Base-by-base conservation (phyloP, 2,888 invertebrate genomes). In the Cartodere bifasciata region DNA sequence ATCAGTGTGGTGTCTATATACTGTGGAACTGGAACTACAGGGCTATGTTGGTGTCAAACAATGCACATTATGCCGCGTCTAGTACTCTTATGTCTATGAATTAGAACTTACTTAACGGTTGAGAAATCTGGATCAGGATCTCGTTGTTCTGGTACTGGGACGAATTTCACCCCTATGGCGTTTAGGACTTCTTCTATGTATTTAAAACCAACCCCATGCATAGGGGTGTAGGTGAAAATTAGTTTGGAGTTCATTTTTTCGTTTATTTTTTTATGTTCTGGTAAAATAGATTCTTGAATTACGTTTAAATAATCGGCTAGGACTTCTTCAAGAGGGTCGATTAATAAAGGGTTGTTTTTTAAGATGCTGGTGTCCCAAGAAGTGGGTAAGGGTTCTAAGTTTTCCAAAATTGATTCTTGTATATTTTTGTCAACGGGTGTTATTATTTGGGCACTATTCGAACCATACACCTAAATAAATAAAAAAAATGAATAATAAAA, bases 91-190 rank as follows among this genome's bases (percentile, higher is more conserved):
- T n/a, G n/a, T n/a, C n/a, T n/a, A n/a, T n/a, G n/a, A n/a, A n/a
- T n/a, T n/a, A n/a, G n/a, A 10, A 37, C 48, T 47, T 48, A 59
- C 60, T 75, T 76, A 1, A 98, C 95, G 0, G 98, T 98, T 0
- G 95, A 79, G 62, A 99, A 99, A 34, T 97, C 91, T 0, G 97
- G 95, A 65, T 99, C 77, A 0, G 97, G 87, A 31, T 84, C 70
- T 42, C 78, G 76, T 62, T 98, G 87, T 45, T 84, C 70, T 21
- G 60, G 57, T 1, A 82, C 82, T 23, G 71, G 67, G 40, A 74
- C 62, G 31, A 80, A 70, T 63, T 77, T 69, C 32, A 95, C 74
- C 40, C 78, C 75, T 28, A 82, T 78, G 6, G 63, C 59, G 39
- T 76, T 62, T 50, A 95, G 85, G 2, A 87, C 83, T 43, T 73